Evolutionary conservation across 2,888 invertebrate genomes (phyloP).

Genomic region (Monopis laevigella): DNA sequence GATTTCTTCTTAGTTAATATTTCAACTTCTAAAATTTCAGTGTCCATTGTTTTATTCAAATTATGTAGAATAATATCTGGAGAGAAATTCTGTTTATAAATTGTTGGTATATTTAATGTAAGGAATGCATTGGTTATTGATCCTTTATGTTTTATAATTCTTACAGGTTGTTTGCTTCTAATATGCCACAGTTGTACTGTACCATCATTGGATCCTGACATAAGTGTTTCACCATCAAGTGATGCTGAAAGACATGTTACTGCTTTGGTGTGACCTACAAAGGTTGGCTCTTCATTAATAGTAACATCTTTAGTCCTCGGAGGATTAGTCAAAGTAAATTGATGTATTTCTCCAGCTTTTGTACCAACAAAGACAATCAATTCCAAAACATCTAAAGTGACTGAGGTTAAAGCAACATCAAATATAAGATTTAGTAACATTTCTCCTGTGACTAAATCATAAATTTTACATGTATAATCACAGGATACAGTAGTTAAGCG

Average conservation of each 20-base stretch:
- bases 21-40: constrained; percentile 51
- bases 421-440: constrained; percentile 79
- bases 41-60: constrained; percentile 72
- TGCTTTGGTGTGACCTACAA: constrained; percentile 73
- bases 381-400: constrained; percentile 76
- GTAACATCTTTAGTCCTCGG: constrained; percentile 75
- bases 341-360: constrained; percentile 74
- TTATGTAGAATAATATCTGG: constrained; percentile 66
- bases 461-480: constrained; percentile 86
- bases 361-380: constrained; percentile 79
- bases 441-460: constrained; percentile 75
- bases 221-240: constrained; percentile 73
- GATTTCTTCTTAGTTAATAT: constrained; percentile 41
- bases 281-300: constrained; percentile 61
- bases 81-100: constrained; percentile 67
- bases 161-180: constrained; percentile 76
- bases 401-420: constrained; percentile 72
- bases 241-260: constrained; percentile 80
- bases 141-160: constrained; percentile 78
- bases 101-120: constrained; percentile 66
- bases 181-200: constrained; percentile 85
- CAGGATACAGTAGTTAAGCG: constrained; percentile 80
- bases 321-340: constrained; percentile 72
- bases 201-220: constrained; percentile 81
- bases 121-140: constrained; percentile 77